Conservation (phyloP, 2,797 vertebrate species). For the Molothrus ater region DNA sequence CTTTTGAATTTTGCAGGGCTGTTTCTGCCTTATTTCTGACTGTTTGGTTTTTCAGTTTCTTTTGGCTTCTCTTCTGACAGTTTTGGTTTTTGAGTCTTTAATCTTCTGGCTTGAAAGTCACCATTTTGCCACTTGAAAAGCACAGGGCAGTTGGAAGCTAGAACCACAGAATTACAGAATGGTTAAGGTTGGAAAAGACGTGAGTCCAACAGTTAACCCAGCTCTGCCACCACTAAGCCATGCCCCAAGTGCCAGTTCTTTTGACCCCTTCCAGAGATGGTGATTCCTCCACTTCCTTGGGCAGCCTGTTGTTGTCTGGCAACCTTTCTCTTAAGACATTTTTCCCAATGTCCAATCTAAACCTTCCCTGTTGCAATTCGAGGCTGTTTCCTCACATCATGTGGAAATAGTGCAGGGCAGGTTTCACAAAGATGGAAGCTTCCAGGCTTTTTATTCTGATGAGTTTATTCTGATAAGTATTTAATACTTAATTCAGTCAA, state of each 20-base stretch:
- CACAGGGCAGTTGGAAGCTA: not conserved
- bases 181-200: accelerated
- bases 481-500: constrained; percentile 23
- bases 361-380: not conserved
- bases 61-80: not conserved
- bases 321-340: not conserved
- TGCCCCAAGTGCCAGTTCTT: not conserved
- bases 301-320: no score
- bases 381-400: not conserved
- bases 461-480: not conserved
- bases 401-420: not conserved
- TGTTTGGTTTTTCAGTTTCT: not conserved
- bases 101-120: not conserved
- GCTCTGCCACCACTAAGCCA: not conserved
- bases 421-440: not conserved
- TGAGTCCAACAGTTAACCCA: not conserved
- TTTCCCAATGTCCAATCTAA: not conserved
- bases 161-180: not conserved
- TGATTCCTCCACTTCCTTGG: not conserved
- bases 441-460: not conserved
- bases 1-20: not conserved
- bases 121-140: not conserved
- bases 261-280: not conserved
- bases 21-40: not conserved
- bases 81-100: not conserved